Percentiles rank a stretch among this genome's conserved stretches.
Conservation (phyloP, 2,888 invertebrate genomes). For the Dasysyrphus albostriatus region DNA sequence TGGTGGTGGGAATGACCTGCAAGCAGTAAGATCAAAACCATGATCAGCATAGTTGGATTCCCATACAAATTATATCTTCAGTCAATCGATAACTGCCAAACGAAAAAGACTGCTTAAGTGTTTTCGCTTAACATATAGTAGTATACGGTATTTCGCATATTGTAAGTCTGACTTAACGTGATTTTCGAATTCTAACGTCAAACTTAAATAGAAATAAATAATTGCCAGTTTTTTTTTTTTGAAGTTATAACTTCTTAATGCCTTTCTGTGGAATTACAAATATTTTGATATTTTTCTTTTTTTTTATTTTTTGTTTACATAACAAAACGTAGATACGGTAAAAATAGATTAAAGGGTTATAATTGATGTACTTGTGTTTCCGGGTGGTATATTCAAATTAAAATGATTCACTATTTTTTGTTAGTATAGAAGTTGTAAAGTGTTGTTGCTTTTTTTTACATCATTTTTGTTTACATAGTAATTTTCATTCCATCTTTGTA, state of each 20-base stretch:
- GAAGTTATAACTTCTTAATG: conserved; percentile 5
- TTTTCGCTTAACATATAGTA: not conserved
- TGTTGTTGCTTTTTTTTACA: not conserved
- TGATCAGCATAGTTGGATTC: conserved; percentile 50
- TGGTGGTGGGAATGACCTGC: conserved; percentile 67
- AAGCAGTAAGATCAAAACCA: conserved; percentile 59
- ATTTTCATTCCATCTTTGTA: conserved; percentile 39
- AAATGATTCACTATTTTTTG: not conserved
- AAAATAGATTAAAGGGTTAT: conserved; percentile 33
- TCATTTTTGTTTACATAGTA: conserved; percentile 47
- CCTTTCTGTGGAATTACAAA: conserved; percentile 43
- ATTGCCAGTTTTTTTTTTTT: not conserved
- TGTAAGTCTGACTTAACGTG: conserved; percentile 11
- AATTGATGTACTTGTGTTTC: not conserved
- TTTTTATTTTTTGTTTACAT: conserved; percentile 35
- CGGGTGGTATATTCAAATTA: conserved; percentile 27
- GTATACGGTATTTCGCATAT: too few relatives aligned
- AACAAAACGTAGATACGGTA: conserved; percentile 44
- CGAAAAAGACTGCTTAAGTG: conserved; percentile 78
- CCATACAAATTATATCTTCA: conserved; percentile 78
- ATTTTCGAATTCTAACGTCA: conserved; percentile 30
- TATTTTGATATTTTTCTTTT: conserved; percentile 47
- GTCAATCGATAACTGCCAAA: conserved; percentile 81
- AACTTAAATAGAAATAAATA: not conserved
- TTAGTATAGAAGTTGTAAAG: not conserved